Evolutionary conservation across 2,888 invertebrate genomes (phyloP).

Genomic region (Hoplodrina ambigua): DNA sequence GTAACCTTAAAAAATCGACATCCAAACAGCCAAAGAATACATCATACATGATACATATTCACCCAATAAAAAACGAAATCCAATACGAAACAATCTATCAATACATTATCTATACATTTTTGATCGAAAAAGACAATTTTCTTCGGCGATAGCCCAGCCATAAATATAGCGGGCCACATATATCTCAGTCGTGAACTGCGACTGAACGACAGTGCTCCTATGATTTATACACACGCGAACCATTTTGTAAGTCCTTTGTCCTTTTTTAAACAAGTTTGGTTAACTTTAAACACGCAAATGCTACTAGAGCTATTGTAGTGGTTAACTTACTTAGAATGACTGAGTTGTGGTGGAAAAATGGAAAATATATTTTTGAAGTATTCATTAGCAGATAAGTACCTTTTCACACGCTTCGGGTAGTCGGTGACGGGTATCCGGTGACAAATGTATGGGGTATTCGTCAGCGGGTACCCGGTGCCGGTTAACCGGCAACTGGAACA

Average conservation of each 20-base stretch:
- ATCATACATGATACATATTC: constrained; percentile 39
- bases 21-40: constrained; percentile 19
- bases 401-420: constrained; percentile 13
- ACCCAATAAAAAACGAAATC: constrained; percentile 46
- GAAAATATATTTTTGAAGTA: constrained; percentile 16
- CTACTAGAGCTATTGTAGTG: constrained; percentile 2
- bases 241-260: constrained; percentile 59
- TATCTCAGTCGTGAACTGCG: constrained; percentile 77
- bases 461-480: neutral
- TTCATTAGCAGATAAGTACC: constrained; percentile 20
- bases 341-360: constrained; percentile 7
- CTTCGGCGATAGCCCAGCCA: constrained; percentile 70
- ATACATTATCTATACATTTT: constrained; percentile 54
- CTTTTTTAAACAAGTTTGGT: constrained; percentile 43
- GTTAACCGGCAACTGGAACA: neutral
- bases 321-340: constrained; percentile 20
- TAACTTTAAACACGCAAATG: constrained; percentile 47
- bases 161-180: constrained; percentile 77
- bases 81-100: constrained; percentile 46
- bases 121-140: constrained; percentile 62
- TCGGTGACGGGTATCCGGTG: constrained; percentile 2
- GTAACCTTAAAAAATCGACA: neutral
- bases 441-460: constrained; percentile 10
- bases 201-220: constrained; percentile 76
- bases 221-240: constrained; percentile 77